Evolutionary conservation across 2,797 vertebrate genomes (phyloP).

Genomic region (Neostethus bicornis): DNA sequence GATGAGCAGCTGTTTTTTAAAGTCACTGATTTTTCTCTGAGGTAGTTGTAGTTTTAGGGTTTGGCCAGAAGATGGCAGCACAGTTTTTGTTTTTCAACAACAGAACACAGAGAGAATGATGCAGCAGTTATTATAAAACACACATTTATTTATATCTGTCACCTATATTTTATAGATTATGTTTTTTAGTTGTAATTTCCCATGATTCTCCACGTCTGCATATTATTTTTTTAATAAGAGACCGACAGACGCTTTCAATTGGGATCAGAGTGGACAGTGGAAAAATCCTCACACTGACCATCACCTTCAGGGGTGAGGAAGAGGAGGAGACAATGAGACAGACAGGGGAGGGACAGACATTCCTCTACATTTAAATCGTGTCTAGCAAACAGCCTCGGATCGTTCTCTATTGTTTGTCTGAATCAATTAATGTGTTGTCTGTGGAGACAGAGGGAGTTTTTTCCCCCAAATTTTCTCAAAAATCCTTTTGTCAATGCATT

Average conservation of each 20-base stretch:
- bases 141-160: background rate
- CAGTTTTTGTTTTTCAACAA: background rate
- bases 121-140: conserved; percentile 32
- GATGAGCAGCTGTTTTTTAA: conserved; percentile 12
- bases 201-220: no score
- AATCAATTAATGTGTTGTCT: background rate
- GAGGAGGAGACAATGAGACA: conserved; percentile 29
- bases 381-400: background rate
- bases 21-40: background rate
- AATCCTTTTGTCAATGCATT: no score
- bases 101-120: conserved; percentile 42
- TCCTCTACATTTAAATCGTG: conserved; percentile 10
- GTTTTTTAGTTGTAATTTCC: no score
- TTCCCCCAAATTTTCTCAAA: no score
- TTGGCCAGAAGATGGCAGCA: conserved; percentile 50
- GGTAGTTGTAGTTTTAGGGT: background rate
- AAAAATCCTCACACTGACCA: conserved; percentile 69
- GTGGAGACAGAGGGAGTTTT: background rate
- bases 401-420: background rate
- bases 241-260: no score
- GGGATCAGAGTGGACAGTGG: conserved; percentile 63
- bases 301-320: conserved; percentile 27
- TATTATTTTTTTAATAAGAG: no score
- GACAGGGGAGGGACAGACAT: background rate
- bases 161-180: no score